phyloP scores from a whole-genome alignment of 92 coral and sea anemone genomes.

The Scolanthus callimorphus region DNA sequence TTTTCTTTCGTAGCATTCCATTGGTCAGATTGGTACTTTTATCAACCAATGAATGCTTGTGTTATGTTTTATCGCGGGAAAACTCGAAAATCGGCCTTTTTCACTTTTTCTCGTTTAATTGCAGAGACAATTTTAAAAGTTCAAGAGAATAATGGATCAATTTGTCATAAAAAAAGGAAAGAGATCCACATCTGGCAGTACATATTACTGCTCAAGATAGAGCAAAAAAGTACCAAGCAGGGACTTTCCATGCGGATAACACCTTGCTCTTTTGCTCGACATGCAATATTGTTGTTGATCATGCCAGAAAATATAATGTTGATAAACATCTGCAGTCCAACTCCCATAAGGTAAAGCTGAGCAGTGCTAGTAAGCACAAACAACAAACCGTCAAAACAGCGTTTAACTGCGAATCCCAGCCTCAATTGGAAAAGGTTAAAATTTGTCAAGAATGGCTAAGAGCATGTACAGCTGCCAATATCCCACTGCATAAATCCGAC shows the following conservation, averaged over 20 bases:
- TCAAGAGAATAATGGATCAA: too few relatives aligned
- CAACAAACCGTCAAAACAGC: constrained; percentile 40
- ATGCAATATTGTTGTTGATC: constrained; percentile 38
- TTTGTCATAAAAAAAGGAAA: constrained; percentile 5
- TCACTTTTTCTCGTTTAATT: too few relatives aligned
- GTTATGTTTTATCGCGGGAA: too few relatives aligned
- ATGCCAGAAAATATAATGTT: constrained; percentile 17
- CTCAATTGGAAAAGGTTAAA: constrained; percentile 34
- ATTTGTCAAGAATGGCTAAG: constrained; percentile 57
- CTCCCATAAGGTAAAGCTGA: constrained; percentile 9
- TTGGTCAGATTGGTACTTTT: too few relatives aligned
- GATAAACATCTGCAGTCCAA: constrained; percentile 25
- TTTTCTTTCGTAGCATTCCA: too few relatives aligned
- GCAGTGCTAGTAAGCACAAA: not conserved
- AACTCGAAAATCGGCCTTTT: too few relatives aligned
- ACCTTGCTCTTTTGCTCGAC: constrained; percentile 38
- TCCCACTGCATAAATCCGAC: constrained; percentile 53
- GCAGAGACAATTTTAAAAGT: too few relatives aligned
- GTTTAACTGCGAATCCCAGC: constrained; percentile 10
- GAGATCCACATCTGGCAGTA: not conserved
- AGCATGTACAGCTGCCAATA: constrained; percentile 48
- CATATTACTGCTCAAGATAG: constrained; percentile 17
- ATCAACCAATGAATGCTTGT: too few relatives aligned
- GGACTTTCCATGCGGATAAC: constrained; percentile 22
- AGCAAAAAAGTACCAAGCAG: constrained; percentile 16